Evolutionary conservation across 2,113 vertebrate genomes (phyloP).

Genomic region (Heteronetta atricapilla): DNA sequence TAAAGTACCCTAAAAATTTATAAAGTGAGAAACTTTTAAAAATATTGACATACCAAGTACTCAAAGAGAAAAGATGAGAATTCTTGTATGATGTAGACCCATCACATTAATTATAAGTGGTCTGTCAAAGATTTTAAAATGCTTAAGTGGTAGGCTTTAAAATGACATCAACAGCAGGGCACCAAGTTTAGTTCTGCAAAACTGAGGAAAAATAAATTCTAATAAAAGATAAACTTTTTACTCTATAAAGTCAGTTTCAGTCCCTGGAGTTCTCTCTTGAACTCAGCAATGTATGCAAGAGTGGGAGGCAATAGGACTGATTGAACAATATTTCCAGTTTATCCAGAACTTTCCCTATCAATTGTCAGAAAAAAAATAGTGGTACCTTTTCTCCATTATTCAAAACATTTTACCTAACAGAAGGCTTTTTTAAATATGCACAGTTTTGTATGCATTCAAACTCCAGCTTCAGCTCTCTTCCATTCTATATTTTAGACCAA

Average conservation of each 20-base stretch:
- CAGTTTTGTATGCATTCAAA: not conserved
- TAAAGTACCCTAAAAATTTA: conserved; percentile 40
- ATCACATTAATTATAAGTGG: conserved; percentile 58
- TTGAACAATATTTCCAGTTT: not conserved
- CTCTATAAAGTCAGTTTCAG: not conserved
- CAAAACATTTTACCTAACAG: not conserved
- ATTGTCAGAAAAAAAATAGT: not conserved
- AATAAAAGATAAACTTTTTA: not conserved
- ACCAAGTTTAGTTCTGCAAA: conserved; percentile 18
- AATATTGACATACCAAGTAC: not conserved
- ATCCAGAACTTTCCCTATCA: not conserved
- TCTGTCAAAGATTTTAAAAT: conserved; percentile 50
- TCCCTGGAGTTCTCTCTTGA: not conserved
- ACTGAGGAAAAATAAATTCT: not conserved
- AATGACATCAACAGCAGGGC: conserved; percentile 32
- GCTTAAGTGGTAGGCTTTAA: conserved; percentile 49
- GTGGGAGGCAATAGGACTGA: not conserved
- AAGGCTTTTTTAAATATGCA: not conserved
- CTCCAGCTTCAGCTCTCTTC: not conserved
- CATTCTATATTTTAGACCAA: not conserved
- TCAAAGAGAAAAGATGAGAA: conserved; percentile 25
- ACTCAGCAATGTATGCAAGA: not conserved
- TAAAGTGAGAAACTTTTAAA: not conserved
- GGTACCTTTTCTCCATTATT: not conserved
- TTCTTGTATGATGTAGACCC: not conserved